Evolutionary conservation across 2,113 vertebrate genomes (phyloP), one percentile per base, ranked within the genome.

Genomic region (Phrynosoma platyrhinos): DNA sequence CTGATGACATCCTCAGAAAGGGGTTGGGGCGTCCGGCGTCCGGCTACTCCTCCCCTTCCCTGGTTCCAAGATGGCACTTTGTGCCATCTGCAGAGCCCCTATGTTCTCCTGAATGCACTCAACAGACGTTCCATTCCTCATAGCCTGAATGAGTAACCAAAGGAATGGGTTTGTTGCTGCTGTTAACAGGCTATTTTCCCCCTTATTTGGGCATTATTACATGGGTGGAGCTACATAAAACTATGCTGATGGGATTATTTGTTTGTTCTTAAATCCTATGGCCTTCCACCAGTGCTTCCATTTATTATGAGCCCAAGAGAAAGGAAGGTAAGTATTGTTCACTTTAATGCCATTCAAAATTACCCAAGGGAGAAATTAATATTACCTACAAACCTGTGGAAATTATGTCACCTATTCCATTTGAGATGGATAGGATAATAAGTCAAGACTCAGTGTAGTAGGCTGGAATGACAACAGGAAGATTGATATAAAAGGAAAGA

Each of bases 261-360:
- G 80, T 92, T 93, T 94, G 52, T 86, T 90, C 68, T 89, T 84
- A 88, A 89, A 91, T 87, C 47, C 36, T 74, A 36, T 88, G 81
- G 53, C 76, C 8, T 30, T 87, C 90, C 53, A 40, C 89, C 75
- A 85, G 18, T 36, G 66, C 10, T 92, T n/a, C 71, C 40, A 40
- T 93, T 92, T 94, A 87, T 89, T 89, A 88, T 83, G 77, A 47
- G 75, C 58, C 82, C 55, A 36, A 20, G 80, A 91, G 88, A 94
- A 95, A 91, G 89, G 74, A 79, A 93, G 86, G 85, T 87, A 94
- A 94, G 81, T 82, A 78, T 94, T 94, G 94, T 95, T 94, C 84
- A 87, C 83, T 95, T 62, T 92, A 89, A 84, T 91, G 77, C 71
- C 95, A 94, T 93, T 88, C 1, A 1, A 91, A 94, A 92, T 32